These are phyloP conservation scores for Phymatocera aterrima DNA, from an alignment of 2,888 invertebrate genomes.

Conservation along the genomic window DNA sequence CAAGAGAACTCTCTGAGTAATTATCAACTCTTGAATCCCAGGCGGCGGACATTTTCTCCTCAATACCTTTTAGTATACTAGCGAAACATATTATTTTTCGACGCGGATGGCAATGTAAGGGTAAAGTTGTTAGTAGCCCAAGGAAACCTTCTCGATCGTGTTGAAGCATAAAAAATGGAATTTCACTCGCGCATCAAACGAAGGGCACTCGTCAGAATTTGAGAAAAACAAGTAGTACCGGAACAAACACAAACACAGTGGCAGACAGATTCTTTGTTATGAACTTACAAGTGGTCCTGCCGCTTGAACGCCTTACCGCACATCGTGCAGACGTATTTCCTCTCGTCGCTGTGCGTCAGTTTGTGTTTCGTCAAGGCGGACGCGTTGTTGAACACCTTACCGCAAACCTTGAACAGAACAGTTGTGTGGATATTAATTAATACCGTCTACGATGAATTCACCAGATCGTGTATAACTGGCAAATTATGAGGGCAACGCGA, in stretches of 20 bases:
- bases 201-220: neutral
- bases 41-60: neutral
- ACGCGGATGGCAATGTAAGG: neutral
- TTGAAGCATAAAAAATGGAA: neutral
- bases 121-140: neutral
- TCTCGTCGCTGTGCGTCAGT: slow-evolving; percentile 97
- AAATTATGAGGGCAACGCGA: neutral
- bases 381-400: slow-evolving; percentile 97
- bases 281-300: slow-evolving; percentile 98
- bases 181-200: neutral
- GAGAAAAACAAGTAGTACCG: neutral
- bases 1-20: slow-evolving; percentile 48
- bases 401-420: slow-evolving; percentile 84
- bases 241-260: neutral
- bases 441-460: neutral
- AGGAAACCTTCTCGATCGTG: neutral
- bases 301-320: slow-evolving; percentile 99
- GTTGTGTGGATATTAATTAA: slow-evolving; percentile 28
- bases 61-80: neutral
- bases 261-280: slow-evolving; percentile 7
- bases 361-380: slow-evolving; percentile 98
- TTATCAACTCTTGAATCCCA: slow-evolving; percentile 50
- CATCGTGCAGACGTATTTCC: slow-evolving; percentile 96
- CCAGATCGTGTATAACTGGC: neutral
- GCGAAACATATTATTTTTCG: neutral